phyloP scores from a whole-genome alignment of 2,113 vertebrate species.

The Clarias macrocephalus region DNA sequence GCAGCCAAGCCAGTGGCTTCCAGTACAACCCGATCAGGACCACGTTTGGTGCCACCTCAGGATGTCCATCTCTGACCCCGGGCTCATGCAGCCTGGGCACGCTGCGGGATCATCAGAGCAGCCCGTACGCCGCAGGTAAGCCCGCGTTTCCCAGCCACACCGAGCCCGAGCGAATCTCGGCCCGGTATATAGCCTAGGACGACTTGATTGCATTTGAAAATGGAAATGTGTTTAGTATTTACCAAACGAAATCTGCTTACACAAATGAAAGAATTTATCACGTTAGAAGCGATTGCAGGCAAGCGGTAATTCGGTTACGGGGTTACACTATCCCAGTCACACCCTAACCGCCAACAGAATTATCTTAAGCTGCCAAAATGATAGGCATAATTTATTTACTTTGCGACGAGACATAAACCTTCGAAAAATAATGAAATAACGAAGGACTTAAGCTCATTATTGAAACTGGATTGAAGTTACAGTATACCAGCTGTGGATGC shows the following conservation, averaged over 20 bases:
- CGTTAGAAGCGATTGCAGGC: constrained; percentile 99
- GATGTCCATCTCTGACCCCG: constrained; percentile 97
- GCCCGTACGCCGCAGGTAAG: constrained; percentile 99
- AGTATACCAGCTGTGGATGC: constrained; percentile 65
- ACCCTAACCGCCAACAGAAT: constrained; percentile 99
- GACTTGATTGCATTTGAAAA: constrained; percentile 99
- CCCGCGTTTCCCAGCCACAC: constrained; percentile 62
- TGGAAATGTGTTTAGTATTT: constrained; percentile 99
- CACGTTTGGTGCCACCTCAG: constrained; percentile 97
- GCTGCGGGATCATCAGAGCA: constrained; percentile 99
- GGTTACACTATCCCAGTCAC: constrained; percentile 99
- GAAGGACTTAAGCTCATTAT: constrained; percentile 99
- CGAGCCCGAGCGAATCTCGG: constrained; percentile 70
- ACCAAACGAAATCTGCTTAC: constrained; percentile 99
- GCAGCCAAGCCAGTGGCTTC: constrained; percentile 99
- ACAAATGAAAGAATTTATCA: constrained; percentile 99
- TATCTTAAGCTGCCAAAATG: constrained; percentile 99
- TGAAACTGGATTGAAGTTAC: constrained; percentile 84
- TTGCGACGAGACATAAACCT: constrained; percentile 99
- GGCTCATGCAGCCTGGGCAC: constrained; percentile 98
- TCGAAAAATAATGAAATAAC: constrained; percentile 99
- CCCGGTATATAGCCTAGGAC: constrained; percentile 83
- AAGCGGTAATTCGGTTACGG: constrained; percentile 98
- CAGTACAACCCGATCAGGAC: constrained; percentile 99
- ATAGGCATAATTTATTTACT: constrained; percentile 99